phyloP scores from a whole-genome alignment of 2,797 vertebrate genomes.

The Microctenopoma steveboyesi region DNA sequence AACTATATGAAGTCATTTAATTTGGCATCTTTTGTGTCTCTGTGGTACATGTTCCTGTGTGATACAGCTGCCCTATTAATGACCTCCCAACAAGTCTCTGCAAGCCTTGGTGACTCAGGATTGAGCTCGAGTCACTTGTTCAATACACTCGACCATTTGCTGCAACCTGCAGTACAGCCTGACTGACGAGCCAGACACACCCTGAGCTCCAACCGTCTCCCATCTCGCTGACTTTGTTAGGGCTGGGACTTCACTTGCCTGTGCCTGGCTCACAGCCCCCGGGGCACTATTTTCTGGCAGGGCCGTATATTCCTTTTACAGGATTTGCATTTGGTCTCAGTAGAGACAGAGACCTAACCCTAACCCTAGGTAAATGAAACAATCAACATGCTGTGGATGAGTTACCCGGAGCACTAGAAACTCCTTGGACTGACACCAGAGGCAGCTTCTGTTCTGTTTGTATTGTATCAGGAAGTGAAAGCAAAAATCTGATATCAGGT shows the following conservation, averaged over 20 bases:
- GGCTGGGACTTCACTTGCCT: constrained; percentile 46
- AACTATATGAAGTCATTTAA: too few relatives aligned
- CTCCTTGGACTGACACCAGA: constrained; percentile 21
- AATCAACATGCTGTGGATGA: too few relatives aligned
- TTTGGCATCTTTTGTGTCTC: neutral
- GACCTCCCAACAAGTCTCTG: constrained; percentile 46
- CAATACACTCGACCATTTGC: constrained; percentile 47
- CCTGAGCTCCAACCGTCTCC: constrained; percentile 72
- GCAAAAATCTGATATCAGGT: constrained; percentile 44
- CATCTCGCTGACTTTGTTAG: constrained; percentile 60
- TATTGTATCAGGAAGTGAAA: constrained; percentile 63
- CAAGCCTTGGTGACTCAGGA: constrained; percentile 51
- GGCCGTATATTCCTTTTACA: constrained; percentile 20
- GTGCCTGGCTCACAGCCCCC: constrained; percentile 30
- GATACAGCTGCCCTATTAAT: constrained; percentile 18
- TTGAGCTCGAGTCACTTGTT: constrained; percentile 42
- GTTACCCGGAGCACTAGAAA: neutral
- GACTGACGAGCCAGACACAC: constrained; percentile 69
- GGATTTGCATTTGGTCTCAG: constrained; percentile 24
- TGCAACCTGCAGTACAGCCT: constrained; percentile 51
- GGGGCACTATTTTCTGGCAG: constrained; percentile 41
- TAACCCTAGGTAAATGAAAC: too few relatives aligned
- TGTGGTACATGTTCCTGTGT: neutral
- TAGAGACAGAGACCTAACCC: too few relatives aligned
- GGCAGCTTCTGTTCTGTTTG: constrained; percentile 26